phyloP scores from a whole-genome alignment of 2,797 vertebrate genomes.

The Darevskia mixta region DNA sequence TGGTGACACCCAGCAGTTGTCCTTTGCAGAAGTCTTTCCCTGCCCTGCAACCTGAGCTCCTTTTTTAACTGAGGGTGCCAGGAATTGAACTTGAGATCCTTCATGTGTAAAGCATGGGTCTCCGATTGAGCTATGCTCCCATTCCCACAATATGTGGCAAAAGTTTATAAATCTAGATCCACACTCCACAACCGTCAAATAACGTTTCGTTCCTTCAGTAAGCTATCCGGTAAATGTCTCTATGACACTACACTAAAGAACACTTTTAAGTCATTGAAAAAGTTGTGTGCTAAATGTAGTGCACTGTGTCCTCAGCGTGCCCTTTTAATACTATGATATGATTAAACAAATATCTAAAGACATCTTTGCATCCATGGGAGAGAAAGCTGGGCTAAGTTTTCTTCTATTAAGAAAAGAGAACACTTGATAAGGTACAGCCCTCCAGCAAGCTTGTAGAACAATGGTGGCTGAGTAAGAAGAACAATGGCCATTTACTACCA shows the following conservation, averaged over 20 bases:
- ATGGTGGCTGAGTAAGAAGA: neutral
- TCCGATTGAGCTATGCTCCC: neutral
- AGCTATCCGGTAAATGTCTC: neutral
- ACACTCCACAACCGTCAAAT: neutral
- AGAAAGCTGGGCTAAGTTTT: neutral
- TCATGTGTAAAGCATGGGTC: neutral
- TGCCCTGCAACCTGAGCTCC: neutral
- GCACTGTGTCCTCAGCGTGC: neutral
- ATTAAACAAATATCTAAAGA: constrained; percentile 27
- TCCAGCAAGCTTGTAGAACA: neutral
- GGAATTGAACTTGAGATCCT: too few species aligned
- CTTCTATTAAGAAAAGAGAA: neutral
- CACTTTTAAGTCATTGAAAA: neutral
- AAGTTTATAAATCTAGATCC: neutral
- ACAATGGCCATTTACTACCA: neutral
- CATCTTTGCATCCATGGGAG: neutral
- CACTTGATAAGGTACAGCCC: neutral
- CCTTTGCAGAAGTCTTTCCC: neutral
- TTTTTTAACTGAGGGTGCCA: neutral
- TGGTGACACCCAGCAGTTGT: neutral
- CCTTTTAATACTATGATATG: constrained; percentile 4
- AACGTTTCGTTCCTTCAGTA: neutral
- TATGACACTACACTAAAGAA: neutral
- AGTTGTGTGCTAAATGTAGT: neutral
- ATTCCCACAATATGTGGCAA: too few species aligned